These are phyloP conservation scores for Ptychadena robeensis DNA, from an alignment of 2,797 vertebrate species.

Conservation along the genomic window DNA sequence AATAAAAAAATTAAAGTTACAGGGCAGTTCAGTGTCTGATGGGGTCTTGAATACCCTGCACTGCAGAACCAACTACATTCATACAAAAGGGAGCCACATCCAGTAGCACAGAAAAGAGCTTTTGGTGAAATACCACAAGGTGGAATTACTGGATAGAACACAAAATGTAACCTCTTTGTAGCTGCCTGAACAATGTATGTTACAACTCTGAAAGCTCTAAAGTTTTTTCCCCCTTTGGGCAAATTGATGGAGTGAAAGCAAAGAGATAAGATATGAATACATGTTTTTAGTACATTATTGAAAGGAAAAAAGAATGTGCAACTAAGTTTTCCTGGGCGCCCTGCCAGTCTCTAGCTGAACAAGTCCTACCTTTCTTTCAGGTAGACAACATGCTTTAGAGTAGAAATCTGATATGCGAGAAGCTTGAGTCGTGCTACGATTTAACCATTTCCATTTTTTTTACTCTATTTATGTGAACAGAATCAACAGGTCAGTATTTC, in stretches of 20 bases:
- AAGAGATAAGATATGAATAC: conserved; percentile 26
- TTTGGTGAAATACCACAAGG: no score
- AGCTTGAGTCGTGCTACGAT: conserved; percentile 3
- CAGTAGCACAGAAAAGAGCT: background rate
- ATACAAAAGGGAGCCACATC: no score
- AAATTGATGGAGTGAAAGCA: background rate
- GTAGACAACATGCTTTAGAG: background rate
- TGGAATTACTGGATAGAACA: background rate
- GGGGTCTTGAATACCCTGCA: no score
- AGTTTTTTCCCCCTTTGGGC: background rate
- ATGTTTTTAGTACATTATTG: conserved; percentile 6
- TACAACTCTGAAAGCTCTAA: background rate
- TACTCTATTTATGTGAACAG: background rate
- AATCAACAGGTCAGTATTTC: background rate
- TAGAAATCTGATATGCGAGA: conserved; percentile 19
- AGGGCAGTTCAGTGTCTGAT: no score
- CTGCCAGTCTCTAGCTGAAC: conserved; percentile 27
- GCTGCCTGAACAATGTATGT: background rate
- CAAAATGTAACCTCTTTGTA: background rate
- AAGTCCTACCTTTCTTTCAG: background rate
- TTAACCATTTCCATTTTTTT: conserved; percentile 34
- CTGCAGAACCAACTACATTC: no score
- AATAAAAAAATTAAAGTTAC: no score
- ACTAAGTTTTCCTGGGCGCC: conserved; percentile 22
- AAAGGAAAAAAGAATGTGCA: conserved; percentile 5